Conservation (phyloP, 2,113 vertebrate species). For the Thermophis baileyi region DNA sequence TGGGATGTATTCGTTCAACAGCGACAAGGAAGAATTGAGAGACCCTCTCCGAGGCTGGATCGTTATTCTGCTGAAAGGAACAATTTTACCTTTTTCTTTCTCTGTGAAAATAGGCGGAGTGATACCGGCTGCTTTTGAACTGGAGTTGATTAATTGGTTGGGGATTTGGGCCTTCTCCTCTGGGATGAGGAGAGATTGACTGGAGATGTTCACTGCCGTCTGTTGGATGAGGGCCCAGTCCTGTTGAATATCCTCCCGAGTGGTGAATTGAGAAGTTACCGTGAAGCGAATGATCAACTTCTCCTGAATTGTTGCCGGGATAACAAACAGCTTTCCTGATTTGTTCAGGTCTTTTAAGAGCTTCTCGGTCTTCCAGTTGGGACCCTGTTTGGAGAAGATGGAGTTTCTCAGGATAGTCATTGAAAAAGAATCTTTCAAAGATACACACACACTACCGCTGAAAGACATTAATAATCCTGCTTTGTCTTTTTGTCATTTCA, state of each 20-base stretch:
- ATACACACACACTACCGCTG: background rate
- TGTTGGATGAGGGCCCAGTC: slow-evolving; percentile 88
- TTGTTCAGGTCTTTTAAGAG: slow-evolving; percentile 81
- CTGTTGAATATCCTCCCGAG: slow-evolving; percentile 80
- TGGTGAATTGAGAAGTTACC: slow-evolving; percentile 92
- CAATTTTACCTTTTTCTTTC: slow-evolving; percentile 32
- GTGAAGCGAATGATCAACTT: slow-evolving; percentile 92
- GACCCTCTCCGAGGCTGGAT: slow-evolving; percentile 57
- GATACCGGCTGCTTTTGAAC: slow-evolving; percentile 3
- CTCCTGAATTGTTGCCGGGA: slow-evolving; percentile 81
- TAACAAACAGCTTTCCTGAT: slow-evolving; percentile 87
- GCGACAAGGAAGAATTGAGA: background rate
- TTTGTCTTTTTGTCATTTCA: background rate
- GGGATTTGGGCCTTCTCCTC: slow-evolving; percentile 36
- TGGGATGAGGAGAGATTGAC: slow-evolving; percentile 18
- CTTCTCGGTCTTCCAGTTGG: slow-evolving; percentile 87
- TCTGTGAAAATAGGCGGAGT: slow-evolving; percentile 31
- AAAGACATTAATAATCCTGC: background rate
- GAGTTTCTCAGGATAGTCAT: background rate
- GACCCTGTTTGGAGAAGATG: slow-evolving; percentile 71
- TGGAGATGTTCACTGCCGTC: slow-evolving; percentile 69
- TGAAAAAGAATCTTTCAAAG: background rate
- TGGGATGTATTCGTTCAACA: slow-evolving; percentile 41
- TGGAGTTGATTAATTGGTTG: background rate
- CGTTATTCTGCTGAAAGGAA: slow-evolving; percentile 48